Evolutionary conservation across 2,797 vertebrate species (phyloP).

Genomic region (Microhierax caerulescens): DNA sequence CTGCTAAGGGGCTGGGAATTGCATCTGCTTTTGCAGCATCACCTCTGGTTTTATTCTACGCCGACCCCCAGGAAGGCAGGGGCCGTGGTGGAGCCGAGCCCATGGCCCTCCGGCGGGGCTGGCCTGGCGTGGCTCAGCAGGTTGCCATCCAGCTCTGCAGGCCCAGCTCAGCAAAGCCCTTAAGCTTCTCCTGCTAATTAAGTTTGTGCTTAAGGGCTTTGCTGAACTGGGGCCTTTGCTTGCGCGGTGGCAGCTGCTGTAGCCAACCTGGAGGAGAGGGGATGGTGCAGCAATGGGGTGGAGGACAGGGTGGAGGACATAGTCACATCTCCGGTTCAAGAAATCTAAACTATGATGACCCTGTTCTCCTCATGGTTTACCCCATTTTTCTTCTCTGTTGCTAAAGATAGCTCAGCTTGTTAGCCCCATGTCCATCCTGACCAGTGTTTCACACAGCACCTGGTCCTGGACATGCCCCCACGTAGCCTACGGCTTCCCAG

Average conservation of each 20-base stretch:
- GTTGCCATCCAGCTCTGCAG: not conserved
- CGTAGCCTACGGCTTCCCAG: rapidly evolving
- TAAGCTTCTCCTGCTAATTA: not conserved
- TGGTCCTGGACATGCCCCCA: not conserved
- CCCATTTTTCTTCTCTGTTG: not conserved
- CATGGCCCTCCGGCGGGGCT: not conserved
- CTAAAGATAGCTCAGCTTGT: rapidly evolving
- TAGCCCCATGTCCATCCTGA: not conserved
- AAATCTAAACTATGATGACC: not conserved
- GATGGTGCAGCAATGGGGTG: rapidly evolving
- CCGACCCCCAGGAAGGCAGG: not conserved
- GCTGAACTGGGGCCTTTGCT: not conserved
- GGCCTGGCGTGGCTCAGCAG: rapidly evolving
- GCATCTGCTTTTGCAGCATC: not conserved
- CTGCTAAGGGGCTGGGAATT: not conserved
- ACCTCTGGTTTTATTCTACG: not conserved
- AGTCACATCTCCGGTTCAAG: not conserved
- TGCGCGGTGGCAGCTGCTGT: not conserved
- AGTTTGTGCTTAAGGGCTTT: not conserved
- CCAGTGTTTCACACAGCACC: not conserved
- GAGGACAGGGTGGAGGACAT: not conserved
- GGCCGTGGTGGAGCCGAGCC: rapidly evolving
- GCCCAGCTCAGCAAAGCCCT: not conserved
- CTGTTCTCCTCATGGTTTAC: not conserved
- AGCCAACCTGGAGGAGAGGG: not conserved